Evolutionary conservation across 2,888 invertebrate genomes (phyloP).

Genomic region (Drosophila paramelanica): DNA sequence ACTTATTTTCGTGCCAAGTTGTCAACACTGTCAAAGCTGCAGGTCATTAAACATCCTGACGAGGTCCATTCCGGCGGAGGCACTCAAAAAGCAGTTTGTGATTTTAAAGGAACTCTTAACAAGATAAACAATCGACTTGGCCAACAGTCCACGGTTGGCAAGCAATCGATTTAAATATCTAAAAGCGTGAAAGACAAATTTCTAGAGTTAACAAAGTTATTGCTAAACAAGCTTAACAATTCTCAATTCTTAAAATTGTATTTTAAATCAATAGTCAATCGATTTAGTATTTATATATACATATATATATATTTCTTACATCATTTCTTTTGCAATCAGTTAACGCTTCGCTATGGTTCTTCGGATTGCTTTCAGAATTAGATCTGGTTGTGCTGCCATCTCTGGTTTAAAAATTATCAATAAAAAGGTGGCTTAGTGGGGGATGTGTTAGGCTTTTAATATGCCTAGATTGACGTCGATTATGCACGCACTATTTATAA

Average conservation of each 20-base stretch:
- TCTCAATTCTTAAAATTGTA: neutral
- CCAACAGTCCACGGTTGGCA: slow-evolving; percentile 7
- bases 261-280: neutral
- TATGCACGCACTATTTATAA: slow-evolving; percentile 80
- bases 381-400: slow-evolving; percentile 25
- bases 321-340: neutral
- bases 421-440: slow-evolving; percentile 19
- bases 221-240: no score
- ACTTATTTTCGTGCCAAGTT: slow-evolving; percentile 64
- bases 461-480: slow-evolving; percentile 80
- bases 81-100: slow-evolving; percentile 31
- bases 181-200: neutral
- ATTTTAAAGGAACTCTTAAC: slow-evolving; percentile 64
- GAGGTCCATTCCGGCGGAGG: neutral
- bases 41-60: slow-evolving; percentile 72
- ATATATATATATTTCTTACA: neutral
- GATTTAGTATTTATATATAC: neutral
- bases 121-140: slow-evolving; percentile 71
- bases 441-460: slow-evolving; percentile 71
- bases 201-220: neutral
- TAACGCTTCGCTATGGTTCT: slow-evolving; percentile 15
- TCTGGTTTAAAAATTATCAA: slow-evolving; percentile 46
- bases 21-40: slow-evolving; percentile 70
- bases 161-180: neutral
- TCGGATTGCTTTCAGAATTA: slow-evolving; percentile 3